Base-by-base conservation (phyloP, 2,888 invertebrate species). In the Blastobasis adustella region DNA sequence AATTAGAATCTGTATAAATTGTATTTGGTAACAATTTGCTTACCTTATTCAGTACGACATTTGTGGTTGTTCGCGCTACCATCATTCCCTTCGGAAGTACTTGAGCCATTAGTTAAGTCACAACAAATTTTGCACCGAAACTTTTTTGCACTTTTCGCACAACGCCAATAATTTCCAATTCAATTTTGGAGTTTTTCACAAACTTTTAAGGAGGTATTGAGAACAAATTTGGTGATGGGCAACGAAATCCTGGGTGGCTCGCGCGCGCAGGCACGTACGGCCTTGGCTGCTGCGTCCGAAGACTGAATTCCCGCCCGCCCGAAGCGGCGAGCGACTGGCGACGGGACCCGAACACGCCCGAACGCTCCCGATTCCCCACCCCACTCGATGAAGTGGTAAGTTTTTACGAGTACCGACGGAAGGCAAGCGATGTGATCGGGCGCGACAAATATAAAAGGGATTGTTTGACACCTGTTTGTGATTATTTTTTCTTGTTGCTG, bases 361-460 rank as follows among this genome's bases (percentile, higher is more conserved):
- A 62, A 59, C 60, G 56, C 59, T 60, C 66, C 69, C 81, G 80
- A 79, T 79, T 78, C 76, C 79, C 73, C 76, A 80, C 79, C 75
- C 82, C 76, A 81, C 82, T 80, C 82, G 83, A 85, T 86, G 85
- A 84, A 85, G 85, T 84, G 84, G 84, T 85, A 84, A 84, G 82
- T 83, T 86, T 85, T 85, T 84, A 86, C 77, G 82, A 82, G 76
- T 76, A 73, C 75, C 77, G 71, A 72, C 75, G 77, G 76, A 74
- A 76, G 76, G 76, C 70, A 75, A 80, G 71, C 42, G 42, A 10
- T 71, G 74, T 71, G 74, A 76, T 77, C 66, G 73, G 76, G 76
- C 66, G 71, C 72, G 71, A 72, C 76, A 76, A 76, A 79, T 80
- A 76, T 75, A 75, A 79, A 83, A 79, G 74, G 73, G 23, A 80